Conservation (phyloP, 2,113 vertebrate genomes). For the Pantherophis guttatus region DNA sequence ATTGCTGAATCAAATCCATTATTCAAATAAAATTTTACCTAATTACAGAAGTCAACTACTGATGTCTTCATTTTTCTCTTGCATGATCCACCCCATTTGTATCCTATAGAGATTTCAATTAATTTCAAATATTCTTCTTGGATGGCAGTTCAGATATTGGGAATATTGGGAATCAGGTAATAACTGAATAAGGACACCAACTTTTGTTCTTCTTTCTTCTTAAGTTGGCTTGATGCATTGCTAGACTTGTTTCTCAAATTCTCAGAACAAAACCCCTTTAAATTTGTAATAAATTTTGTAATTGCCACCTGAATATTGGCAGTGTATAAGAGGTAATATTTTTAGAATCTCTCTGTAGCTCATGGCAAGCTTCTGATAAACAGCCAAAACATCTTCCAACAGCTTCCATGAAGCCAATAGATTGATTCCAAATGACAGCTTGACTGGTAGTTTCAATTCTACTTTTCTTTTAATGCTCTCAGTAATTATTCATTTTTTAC, state of each 20-base stretch:
- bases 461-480: neutral
- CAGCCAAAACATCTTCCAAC: constrained; percentile 7
- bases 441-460: neutral
- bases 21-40: neutral
- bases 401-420: neutral
- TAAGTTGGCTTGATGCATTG: neutral
- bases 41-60: neutral
- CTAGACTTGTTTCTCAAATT: neutral
- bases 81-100: neutral
- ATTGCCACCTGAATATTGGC: accelerated
- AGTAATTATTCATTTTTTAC: constrained; percentile 21
- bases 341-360: neutral
- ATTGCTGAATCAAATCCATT: neutral
- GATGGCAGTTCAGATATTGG: neutral
- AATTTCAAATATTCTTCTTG: neutral
- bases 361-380: neutral
- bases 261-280: neutral
- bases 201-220: neutral
- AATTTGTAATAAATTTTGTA: accelerated
- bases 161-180: neutral
- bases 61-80: neutral
- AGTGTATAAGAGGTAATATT: neutral
- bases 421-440: constrained; percentile 8
- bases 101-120: neutral
- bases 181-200: neutral